These are phyloP conservation scores for Leucosticte australis DNA, from an alignment of 2,113 vertebrate species.

Conservation along the genomic window DNA sequence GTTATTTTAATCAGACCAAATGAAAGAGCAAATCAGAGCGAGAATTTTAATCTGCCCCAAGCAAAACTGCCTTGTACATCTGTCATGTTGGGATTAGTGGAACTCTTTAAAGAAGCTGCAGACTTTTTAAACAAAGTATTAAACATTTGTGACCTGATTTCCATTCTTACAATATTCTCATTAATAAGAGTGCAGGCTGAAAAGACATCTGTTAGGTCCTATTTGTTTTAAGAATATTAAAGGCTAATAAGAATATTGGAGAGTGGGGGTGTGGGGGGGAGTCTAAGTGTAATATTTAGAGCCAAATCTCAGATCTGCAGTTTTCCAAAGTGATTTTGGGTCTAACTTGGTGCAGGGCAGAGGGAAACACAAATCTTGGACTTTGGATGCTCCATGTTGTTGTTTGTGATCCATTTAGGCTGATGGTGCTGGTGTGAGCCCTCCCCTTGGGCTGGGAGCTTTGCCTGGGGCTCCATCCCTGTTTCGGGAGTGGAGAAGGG, in stretches of 20 bases:
- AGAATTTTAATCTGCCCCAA: conserved; percentile 61
- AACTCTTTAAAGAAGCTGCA: conserved; percentile 66
- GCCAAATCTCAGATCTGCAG: not conserved
- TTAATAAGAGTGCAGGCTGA: conserved; percentile 40
- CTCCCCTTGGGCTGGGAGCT: fast-evolving
- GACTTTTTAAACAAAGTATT: conserved; percentile 64
- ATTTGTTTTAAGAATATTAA: conserved; percentile 61
- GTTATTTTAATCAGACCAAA: conserved; percentile 61
- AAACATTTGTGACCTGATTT: conserved; percentile 60
- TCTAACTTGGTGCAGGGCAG: not conserved
- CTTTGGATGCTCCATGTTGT: fast-evolving
- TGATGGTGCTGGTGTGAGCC: not conserved
- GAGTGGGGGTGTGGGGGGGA: fast-evolving
- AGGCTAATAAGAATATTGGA: conserved; percentile 29
- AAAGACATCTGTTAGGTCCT: conserved; percentile 62
- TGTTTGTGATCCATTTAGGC: fast-evolving
- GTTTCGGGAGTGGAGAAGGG: not conserved
- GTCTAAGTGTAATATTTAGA: not conserved
- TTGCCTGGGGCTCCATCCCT: not conserved
- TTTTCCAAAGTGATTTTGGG: not conserved
- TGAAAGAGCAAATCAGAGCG: conserved; percentile 54
- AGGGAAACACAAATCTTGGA: not conserved
- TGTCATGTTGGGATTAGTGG: conserved; percentile 68
- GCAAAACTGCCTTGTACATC: conserved; percentile 66
- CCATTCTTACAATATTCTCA: conserved; percentile 54